phyloP scores from a whole-genome alignment of 2,888 invertebrate genomes.

The Scelioninae gen. 1 region DNA sequence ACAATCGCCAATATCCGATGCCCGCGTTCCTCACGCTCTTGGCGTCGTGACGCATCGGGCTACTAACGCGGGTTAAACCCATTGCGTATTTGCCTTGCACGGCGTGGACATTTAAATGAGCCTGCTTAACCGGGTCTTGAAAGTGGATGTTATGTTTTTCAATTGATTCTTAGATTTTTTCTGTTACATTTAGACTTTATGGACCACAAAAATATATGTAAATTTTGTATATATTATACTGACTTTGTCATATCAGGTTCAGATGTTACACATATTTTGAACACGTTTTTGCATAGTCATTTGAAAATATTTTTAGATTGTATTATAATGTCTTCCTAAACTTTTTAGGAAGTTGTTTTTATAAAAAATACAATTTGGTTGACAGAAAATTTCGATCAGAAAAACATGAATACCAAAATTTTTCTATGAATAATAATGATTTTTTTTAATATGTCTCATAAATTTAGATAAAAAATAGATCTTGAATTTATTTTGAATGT shows the following conservation, averaged over 20 bases:
- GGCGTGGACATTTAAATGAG: conserved; percentile 26
- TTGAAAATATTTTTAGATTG: neutral
- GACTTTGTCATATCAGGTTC: no score
- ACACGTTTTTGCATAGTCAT: neutral
- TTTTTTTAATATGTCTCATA: neutral
- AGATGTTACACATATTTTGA: neutral
- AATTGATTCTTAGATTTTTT: conserved; percentile 8
- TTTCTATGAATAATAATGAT: neutral
- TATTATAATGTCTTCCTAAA: neutral
- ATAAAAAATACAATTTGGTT: neutral
- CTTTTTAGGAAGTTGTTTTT: neutral
- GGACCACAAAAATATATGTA: neutral
- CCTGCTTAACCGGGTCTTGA: conserved; percentile 20
- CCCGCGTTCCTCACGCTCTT: conserved; percentile 66
- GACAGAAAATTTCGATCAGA: neutral
- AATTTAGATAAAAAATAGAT: conserved; percentile 1
- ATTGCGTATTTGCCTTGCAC: conserved; percentile 22
- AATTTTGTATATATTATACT: neutral
- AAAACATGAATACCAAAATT: neutral
- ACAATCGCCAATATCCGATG: conserved; percentile 76
- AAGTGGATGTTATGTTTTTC: conserved; percentile 27
- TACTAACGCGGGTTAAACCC: conserved; percentile 45
- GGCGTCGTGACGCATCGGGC: conserved; percentile 54
- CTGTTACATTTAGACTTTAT: conserved; percentile 8
- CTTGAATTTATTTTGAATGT: neutral